These are phyloP conservation scores for Danio aesculapii DNA, from an alignment of 2,797 vertebrate genomes.

Conservation along the genomic window DNA sequence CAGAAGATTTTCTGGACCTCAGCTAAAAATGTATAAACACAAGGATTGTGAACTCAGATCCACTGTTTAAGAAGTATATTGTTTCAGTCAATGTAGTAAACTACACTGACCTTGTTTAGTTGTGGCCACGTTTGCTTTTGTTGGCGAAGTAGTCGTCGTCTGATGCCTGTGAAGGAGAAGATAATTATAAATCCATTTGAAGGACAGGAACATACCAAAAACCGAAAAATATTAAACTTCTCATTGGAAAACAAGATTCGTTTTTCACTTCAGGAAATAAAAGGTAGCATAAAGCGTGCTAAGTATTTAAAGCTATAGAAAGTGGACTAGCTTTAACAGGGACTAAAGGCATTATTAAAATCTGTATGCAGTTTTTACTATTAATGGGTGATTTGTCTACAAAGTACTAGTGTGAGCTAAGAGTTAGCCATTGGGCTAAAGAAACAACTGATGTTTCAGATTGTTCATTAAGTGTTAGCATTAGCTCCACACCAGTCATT, in stretches of 20 bases:
- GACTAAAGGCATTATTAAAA: not conserved
- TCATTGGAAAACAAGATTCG: not conserved
- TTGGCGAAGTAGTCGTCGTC: constrained; percentile 32
- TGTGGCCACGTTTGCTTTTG: constrained; percentile 37
- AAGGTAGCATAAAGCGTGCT: not conserved
- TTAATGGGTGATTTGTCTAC: constrained; percentile 9
- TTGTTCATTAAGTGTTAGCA: not conserved
- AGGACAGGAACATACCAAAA: not conserved
- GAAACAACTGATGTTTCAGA: not conserved
- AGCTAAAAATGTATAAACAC: constrained; percentile 2
- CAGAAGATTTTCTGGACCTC: not conserved
- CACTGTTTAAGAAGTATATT: not conserved
- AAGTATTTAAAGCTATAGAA: constrained; percentile 2
- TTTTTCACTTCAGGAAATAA: not conserved
- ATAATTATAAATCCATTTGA: not conserved
- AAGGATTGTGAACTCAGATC: not conserved
- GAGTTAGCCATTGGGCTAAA: constrained; percentile 7
- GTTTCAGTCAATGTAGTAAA: constrained; percentile 9
- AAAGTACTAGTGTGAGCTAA: constrained; percentile 29
- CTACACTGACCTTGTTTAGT: constrained; percentile 59
- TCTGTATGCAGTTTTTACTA: constrained; percentile 4
- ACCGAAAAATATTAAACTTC: not conserved
- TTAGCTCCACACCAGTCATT: constrained; percentile 25
- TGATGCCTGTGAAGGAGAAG: constrained; percentile 56
- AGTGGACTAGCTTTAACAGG: not conserved